Evolutionary conservation across 30 jellyfish, hydroid and myxozoan species (phyloP), one percentile per base, ranked within the genome.

Genomic region (Aurelia coerulea): DNA sequence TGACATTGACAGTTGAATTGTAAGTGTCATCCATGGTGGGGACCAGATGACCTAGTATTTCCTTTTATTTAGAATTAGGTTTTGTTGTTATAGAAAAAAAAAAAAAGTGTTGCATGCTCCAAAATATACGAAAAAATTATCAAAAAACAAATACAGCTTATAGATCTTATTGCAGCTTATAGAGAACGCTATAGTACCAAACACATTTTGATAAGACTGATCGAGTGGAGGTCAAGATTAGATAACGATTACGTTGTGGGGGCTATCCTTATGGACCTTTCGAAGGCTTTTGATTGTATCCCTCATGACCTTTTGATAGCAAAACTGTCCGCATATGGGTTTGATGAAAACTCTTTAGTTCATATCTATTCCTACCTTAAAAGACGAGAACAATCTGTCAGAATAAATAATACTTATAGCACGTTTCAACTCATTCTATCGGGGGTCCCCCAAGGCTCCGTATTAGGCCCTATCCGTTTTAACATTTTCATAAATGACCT

Each of bases 361-460:
- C 23, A 32, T 52, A 68, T 34, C 35, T 46, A 37, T n/a, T 42
- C 85, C n/a, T 76, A 76, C 46, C 63, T 76, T 1, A 54, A 76
- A 76, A 15, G 46, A 52, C 73, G 86, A 39, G 54, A 68, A 18
- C 92, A 83, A 51, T 51, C 65, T 37, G 66, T 76, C 18, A 31
- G 87, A 29, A 83, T 71, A 23, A 83, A 83, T 41, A 60, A 73
- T 46, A 56, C 68, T 10, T 60, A 83, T 62, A 68, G 86, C 73
- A 34, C 75, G 34, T 83, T 83, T 52, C 86, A 83, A 83, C 51
- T 34, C n/a, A 83, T 72, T 41, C 56, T 83, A 18, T 83, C 79
- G 9, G 87, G 92, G 19, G 92, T 56, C 13, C 87, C 92, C 78
- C 92, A 83, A 73, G 92, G 86, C 18, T 71, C 86, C 12, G 74